phyloP scores from a whole-genome alignment of 2,113 vertebrate genomes.

The Narcine bancroftii region DNA sequence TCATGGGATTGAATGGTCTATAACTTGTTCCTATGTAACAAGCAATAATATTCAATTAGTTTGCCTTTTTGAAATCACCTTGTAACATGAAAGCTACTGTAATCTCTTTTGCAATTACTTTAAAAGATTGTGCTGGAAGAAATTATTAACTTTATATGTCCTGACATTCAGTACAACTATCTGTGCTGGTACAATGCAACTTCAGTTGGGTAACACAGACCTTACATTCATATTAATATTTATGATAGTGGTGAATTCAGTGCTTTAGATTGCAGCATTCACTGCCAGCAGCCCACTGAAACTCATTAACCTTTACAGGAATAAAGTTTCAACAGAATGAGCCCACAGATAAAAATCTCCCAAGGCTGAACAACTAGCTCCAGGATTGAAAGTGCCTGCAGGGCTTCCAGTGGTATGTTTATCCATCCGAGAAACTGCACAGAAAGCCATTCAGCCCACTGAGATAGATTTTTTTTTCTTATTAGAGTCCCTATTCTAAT shows the following conservation, averaged over 20 bases:
- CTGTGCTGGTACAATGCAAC: neutral
- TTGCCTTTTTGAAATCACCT: neutral
- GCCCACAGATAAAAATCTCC: neutral
- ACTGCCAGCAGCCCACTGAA: neutral
- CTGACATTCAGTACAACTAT: neutral
- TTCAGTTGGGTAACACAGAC: neutral
- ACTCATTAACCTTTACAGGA: constrained; percentile 13
- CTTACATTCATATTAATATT: neutral
- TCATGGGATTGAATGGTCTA: neutral
- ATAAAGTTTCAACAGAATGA: constrained; percentile 14
- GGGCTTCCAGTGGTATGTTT: neutral
- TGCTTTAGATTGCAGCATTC: neutral
- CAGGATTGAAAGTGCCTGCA: neutral
- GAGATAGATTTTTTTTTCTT: neutral
- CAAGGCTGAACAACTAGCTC: neutral
- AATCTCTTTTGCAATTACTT: neutral
- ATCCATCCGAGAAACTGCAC: neutral
- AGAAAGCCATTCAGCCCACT: neutral
- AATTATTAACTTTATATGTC: neutral
- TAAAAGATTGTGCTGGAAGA: neutral
- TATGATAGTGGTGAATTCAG: neutral
- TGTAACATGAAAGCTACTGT: neutral
- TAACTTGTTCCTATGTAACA: neutral
- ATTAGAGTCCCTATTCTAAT: neutral
- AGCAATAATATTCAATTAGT: neutral